These are phyloP conservation scores for Cepaea hortensis DNA, from an alignment of 2,888 invertebrate species.

Conservation along the genomic window DNA sequence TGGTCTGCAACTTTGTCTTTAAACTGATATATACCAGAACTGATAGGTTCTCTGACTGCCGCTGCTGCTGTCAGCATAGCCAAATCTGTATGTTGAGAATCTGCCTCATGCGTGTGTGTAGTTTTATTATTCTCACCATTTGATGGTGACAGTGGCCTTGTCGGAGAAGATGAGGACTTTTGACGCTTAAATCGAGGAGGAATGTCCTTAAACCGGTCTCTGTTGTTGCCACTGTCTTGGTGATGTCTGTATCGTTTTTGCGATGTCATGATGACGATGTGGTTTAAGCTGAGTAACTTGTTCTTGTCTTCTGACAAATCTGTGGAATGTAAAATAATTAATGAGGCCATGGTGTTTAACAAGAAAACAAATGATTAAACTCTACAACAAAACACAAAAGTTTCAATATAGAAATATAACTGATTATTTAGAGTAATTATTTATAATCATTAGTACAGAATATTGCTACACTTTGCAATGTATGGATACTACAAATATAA, in stretches of 20 bases:
- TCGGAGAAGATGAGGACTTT: conserved; percentile 42
- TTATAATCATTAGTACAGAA: too few species aligned
- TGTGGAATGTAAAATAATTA: conserved; percentile 6
- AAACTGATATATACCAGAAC: background rate
- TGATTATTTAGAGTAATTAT: too few species aligned
- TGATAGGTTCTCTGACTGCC: background rate
- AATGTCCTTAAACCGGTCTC: conserved; percentile 37
- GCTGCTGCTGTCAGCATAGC: background rate
- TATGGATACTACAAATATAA: too few species aligned
- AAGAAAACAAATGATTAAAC: background rate
- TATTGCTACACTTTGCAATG: too few species aligned
- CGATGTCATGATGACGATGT: conserved; percentile 42
- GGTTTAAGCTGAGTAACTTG: background rate
- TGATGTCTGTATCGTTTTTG: conserved; percentile 43
- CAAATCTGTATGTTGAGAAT: conserved; percentile 5
- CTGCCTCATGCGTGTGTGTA: background rate
- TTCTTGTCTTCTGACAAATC: background rate
- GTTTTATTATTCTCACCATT: background rate
- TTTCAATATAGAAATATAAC: background rate
- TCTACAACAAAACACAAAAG: background rate
- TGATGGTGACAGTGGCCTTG: background rate
- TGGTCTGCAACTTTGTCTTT: background rate
- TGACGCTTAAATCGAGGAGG: conserved; percentile 49
- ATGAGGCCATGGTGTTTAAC: background rate
- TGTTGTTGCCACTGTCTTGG: conserved; percentile 15